Base-by-base conservation (phyloP, 2,888 invertebrate genomes). In the Ethmia dodecea region DNA sequence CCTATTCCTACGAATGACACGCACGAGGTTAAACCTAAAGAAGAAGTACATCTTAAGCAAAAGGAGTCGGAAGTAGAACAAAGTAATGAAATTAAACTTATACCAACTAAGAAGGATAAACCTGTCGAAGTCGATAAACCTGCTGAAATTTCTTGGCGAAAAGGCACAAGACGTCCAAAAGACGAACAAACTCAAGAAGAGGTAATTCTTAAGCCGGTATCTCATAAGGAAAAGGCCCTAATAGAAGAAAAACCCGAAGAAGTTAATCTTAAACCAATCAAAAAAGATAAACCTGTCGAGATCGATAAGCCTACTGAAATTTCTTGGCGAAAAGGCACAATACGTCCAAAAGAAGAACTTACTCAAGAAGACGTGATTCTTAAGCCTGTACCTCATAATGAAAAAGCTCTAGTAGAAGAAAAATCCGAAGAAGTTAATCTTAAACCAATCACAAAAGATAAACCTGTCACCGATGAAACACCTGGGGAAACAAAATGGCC, bases 161-260 rank as follows among this genome's bases (percentile, higher is more conserved):
- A 50, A 5, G 58, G 60, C 13, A 63, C 59, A 37, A 60, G 56
- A 16, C 47, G 38, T 31, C 65, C 69, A 0, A 61, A 61, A 35
- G 67, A 72, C 50, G 71, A 81, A 60, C 68, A 40, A 57, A 66
- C 54, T 52, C 73, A 38, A 11, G 46, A 49, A 30, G 47, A 49
- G 16, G 40, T 47, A 2, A 27, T 36, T n/a, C 40, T 67, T 62
- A 55, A 87, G 74, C 67, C 55, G 63, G 53, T 47, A 45, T n/a
- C n/a, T 20, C 58, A 34, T 43, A 49, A 45, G 48, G 48, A 45
- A 45, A 38, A 62, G 28, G 49, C 44, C n/a, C 38, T 35, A 13
- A 68, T 63, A 26, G 69, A 75, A 35, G 71, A 78, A 45, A 73
- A 47, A 45, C 63, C 83, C 1, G 83, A 87, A 44, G 79, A 86